A percentile compares a stretch with the other conserved stretches of the same genome.
Evolutionary conservation across 1,140 invertebrate genomes (phyloP).

Genomic region (Capitella teleta): DNA sequence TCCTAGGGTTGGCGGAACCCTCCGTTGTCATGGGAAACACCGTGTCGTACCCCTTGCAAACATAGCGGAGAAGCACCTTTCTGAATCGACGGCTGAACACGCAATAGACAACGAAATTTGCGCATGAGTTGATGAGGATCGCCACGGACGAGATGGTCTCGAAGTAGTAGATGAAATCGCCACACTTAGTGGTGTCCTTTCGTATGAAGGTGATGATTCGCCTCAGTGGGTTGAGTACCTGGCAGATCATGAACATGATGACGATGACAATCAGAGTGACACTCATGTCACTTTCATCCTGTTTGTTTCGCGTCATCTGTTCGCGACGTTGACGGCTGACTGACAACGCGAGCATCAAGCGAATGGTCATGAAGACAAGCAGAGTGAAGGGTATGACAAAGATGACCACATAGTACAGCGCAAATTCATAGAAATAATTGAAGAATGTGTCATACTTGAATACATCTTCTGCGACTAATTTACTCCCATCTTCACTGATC

Average conservation of each 20-base stretch:
- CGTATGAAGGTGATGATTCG: no score
- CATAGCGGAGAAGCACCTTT: no score
- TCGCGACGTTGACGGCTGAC: neutral
- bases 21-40: no score
- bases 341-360: neutral
- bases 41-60: no score
- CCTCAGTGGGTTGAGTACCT: neutral
- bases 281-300: neutral
- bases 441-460: neutral
- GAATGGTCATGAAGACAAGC: neutral
- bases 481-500: neutral
- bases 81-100: no score
- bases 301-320: neutral
- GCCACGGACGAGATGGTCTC: no score
- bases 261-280: neutral
- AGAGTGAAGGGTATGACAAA: neutral
- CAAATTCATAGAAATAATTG: neutral
- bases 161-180: no score
- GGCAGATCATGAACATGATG: neutral
- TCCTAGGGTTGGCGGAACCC: no score
- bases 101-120: no score
- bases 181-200: no score
- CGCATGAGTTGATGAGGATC: no score
- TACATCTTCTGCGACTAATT: neutral
- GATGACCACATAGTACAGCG: neutral